Base-by-base conservation (phyloP, 2,113 vertebrate species). In the Poeciliopsis retropinna region DNA sequence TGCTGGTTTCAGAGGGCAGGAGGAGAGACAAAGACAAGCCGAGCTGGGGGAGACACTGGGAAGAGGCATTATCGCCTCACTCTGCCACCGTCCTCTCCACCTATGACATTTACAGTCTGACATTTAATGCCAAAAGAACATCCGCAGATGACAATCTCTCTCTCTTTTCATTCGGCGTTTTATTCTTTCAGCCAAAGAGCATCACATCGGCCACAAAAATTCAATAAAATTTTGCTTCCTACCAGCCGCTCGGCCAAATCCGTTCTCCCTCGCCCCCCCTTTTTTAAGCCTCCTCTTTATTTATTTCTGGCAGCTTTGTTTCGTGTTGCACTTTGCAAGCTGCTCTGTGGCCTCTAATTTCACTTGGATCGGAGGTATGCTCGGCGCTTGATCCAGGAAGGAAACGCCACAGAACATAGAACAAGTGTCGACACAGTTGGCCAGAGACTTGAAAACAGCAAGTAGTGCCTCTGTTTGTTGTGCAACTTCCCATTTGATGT, bases 61-160 rank as follows among this genome's bases (percentile, higher is more conserved):
- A 72, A 54, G 74, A 81, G 64, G 64, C 11, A 67, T 82, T 73
- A 78, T 80, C 84, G 15, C 25, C 3, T 3, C 70, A 67, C 73
- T 17, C 9, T 5, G 5, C 70, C 22, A 31, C 63, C 32, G 64
- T 66, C 69, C 64, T 86, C 72, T 71, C 82, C 79, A 90, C 89
- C 90, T 91, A 79, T 91, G 89, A 91, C 89, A 92, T 91, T 90
- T 89, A 75, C 82, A 63, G 62, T 77, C 78, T 90, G 91, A 90
- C 89, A 88, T 91, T 91, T 90, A 84, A 82, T n/a, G 68, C 70
- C 70, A 78, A 79, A 81, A 79, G 83, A 90, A 83, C 82, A 80
- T 82, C 84, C 19, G 39, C 67, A 64, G 71, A 75, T 60, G 34
- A 84, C 65, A 79, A 85, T 67, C 70, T 70, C 72, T 73, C 70